These are phyloP conservation scores for Alces alces DNA, from an alignment of 2,113 vertebrate genomes.

Conservation along the genomic window DNA sequence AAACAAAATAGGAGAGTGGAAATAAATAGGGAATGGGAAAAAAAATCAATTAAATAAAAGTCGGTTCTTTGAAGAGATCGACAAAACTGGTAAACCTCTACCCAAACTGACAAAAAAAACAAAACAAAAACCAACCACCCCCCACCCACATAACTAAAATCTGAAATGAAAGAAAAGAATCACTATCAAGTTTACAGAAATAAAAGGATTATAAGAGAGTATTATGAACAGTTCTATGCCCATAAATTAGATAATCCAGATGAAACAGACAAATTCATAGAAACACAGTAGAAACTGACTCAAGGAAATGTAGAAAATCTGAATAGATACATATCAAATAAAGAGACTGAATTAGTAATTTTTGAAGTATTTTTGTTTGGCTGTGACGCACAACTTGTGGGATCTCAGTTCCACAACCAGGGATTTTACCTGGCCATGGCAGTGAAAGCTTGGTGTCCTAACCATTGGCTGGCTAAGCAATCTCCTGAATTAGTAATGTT, in stretches of 20 bases:
- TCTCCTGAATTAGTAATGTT: neutral
- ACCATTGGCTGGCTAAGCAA: neutral
- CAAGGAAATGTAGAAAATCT: neutral
- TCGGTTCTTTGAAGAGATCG: neutral
- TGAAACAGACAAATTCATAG: neutral
- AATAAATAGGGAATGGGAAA: neutral
- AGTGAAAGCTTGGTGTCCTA: neutral
- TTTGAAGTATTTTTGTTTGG: neutral
- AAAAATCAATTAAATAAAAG: neutral
- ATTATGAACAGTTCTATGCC: neutral
- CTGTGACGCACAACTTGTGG: fast-evolving
- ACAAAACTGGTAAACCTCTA: neutral
- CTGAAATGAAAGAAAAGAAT: neutral
- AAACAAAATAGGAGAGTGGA: neutral
- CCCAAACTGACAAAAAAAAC: neutral
- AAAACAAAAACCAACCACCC: neutral
- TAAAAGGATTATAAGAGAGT: neutral
- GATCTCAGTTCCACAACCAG: neutral
- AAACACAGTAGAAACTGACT: neutral
- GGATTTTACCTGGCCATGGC: neutral
- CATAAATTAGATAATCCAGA: neutral
- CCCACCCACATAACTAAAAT: neutral
- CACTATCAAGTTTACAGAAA: neutral
- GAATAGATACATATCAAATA: neutral
- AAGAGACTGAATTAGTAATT: neutral